phyloP scores from a whole-genome alignment of 2,888 invertebrate genomes.

The Apoderus coryli region DNA sequence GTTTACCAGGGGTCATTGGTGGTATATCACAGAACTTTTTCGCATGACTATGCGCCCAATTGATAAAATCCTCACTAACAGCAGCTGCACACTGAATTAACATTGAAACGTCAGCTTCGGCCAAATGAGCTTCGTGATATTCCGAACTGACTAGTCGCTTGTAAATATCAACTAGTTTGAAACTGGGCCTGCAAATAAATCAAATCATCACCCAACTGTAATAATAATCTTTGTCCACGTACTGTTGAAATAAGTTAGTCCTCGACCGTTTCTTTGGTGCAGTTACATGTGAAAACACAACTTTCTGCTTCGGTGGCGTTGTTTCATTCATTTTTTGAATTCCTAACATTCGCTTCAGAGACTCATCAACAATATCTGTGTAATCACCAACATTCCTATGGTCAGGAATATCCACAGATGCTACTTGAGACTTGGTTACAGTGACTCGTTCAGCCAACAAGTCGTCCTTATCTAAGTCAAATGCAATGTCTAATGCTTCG shows the following conservation, averaged over 20 bases:
- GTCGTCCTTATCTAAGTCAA: no score
- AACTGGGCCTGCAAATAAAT: constrained; percentile 31
- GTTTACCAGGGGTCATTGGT: constrained; percentile 22
- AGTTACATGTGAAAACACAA: not conserved
- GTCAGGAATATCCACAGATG: no score
- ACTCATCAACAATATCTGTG: no score
- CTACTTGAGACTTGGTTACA: no score
- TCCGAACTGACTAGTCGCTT: constrained; percentile 36
- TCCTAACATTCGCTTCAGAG: no score
- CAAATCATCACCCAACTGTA: no score
- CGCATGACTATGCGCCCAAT: constrained; percentile 37
- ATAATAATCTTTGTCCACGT: no score
- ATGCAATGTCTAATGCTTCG: no score
- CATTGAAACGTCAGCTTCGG: constrained; percentile 53
- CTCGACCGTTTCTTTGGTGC: no score
- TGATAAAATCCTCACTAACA: constrained; percentile 40
- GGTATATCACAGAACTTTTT: constrained; percentile 27
- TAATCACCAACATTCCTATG: no score
- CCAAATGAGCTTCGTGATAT: constrained; percentile 42
- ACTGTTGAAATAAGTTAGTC: no score
- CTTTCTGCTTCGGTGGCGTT: constrained; percentile 33
- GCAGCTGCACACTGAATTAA: constrained; percentile 45
- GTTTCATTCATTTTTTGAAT: constrained; percentile 37
- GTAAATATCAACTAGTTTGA: constrained; percentile 41
- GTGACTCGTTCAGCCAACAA: no score